Base-by-base conservation (phyloP, 2,888 invertebrate species). In the Papilio protenor region DNA sequence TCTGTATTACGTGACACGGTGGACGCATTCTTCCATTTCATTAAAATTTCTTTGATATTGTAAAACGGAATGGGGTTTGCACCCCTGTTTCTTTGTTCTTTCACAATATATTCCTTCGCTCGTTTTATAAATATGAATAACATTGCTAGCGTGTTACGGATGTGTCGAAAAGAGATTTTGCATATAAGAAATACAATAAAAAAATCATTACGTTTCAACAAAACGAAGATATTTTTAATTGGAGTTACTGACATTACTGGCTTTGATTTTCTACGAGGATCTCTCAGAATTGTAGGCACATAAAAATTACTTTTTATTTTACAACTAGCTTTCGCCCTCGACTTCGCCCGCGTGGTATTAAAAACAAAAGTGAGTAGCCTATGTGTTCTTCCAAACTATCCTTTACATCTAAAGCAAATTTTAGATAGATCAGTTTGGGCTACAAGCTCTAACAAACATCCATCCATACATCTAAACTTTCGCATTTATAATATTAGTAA, bases 41-140 rank as follows among this genome's bases (percentile, higher is more conserved):
- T 76, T 72, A 76, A 72, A 76, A 76, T 76, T 72, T 52, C 61
- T 76, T 33, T 76, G 61, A 72, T 64, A 71, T 76, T 76, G 27
- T 75, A 75, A 70, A 73, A 55, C 75, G 66, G 55, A 21, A 71
- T 71, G 71, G 52, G 16, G 52, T 71, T 66, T 71, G 61, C 52
- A 66, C 49, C 40, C 66, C 66, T 49, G 66, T 52, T 66, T 66
- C 75, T 75, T 75, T 66, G 66, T 52, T 75, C 66, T 40, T 33
- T 18, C 27, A 8, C 18, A 27, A 75, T 14, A 66, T 64, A 74
- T 52, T 66, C 23, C 66, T 66, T 66, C 40, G 66, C 66, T 33
- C n/a, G 40, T 66, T 40, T 66, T 33, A 64, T 40, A 64, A 66
- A 66, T 64, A 64, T 27, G 33, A 64, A 64, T 66, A 66, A 66